phyloP scores from a whole-genome alignment of 2,888 invertebrate species.

The Piscicola geometra region DNA sequence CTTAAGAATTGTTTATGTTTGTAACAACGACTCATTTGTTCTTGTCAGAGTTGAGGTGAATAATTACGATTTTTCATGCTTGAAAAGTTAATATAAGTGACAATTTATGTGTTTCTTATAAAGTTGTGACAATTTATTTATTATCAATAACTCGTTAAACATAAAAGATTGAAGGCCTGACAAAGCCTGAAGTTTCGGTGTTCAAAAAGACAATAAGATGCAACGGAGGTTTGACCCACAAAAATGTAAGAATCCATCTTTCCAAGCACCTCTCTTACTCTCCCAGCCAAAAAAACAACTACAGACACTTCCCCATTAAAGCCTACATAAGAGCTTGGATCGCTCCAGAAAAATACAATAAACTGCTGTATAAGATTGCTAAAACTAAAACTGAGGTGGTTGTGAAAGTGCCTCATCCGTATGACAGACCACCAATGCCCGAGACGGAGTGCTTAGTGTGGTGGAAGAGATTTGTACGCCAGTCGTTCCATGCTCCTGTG shows the following conservation, averaged over 20 bases:
- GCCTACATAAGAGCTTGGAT: constrained; percentile 30
- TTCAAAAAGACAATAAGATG: neutral
- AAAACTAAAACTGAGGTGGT: constrained; percentile 15
- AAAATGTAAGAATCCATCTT: neutral
- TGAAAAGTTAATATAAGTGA: no score
- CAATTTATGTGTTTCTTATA: no score
- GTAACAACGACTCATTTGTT: neutral
- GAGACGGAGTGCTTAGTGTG: constrained; percentile 30
- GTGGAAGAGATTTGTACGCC: constrained; percentile 23
- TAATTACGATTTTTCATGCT: neutral
- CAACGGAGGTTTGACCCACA: neutral
- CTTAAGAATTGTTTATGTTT: neutral
- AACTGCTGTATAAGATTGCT: constrained; percentile 30
- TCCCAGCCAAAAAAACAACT: neutral
- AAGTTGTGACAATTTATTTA: no score
- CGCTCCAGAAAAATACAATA: neutral
- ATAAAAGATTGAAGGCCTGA: neutral
- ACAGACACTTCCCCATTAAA: neutral
- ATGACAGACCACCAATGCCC: constrained; percentile 32
- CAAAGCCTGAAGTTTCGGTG: neutral
- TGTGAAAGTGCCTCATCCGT: constrained; percentile 22
- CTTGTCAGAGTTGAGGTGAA: neutral
- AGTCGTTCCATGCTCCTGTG: constrained; percentile 26
- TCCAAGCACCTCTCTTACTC: neutral
- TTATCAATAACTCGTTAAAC: no score